phyloP scores from a whole-genome alignment of 2,113 vertebrate species.

The Ancistrus triradiatus region DNA sequence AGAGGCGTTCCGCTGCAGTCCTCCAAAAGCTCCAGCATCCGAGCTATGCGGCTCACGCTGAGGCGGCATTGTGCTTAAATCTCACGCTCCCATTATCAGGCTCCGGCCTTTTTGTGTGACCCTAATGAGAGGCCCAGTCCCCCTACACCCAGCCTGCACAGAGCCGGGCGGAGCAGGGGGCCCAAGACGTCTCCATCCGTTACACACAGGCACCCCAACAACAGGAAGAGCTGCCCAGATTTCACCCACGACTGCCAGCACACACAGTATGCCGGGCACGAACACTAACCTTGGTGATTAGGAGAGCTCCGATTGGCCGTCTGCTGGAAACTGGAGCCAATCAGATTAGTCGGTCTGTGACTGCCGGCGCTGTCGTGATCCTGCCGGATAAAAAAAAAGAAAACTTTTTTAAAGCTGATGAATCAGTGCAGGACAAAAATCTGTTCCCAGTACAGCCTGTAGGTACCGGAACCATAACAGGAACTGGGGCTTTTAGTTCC shows the following conservation, averaged over 20 bases:
- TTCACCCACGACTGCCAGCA: not conserved
- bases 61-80: conserved; percentile 73
- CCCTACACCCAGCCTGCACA: no score
- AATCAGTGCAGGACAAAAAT: no score
- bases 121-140: conserved; percentile 68
- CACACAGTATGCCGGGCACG: not conserved
- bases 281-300: conserved; percentile 78
- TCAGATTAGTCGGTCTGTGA: conserved; percentile 70
- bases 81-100: conserved; percentile 73
- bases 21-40: no score
- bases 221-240: no score
- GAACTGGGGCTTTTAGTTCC: no score
- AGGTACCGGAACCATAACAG: no score
- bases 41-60: conserved; percentile 67
- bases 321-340: conserved; percentile 73
- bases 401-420: not conserved
- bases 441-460: no score
- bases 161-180: no score
- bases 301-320: conserved; percentile 68
- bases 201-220: no score
- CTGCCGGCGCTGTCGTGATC: conserved; percentile 80
- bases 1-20: no score
- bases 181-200: no score
- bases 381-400: conserved; percentile 59
- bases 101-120: conserved; percentile 16